Evolutionary conservation across 2,113 vertebrate genomes (phyloP).

Genomic region (Saccopteryx bilineata): DNA sequence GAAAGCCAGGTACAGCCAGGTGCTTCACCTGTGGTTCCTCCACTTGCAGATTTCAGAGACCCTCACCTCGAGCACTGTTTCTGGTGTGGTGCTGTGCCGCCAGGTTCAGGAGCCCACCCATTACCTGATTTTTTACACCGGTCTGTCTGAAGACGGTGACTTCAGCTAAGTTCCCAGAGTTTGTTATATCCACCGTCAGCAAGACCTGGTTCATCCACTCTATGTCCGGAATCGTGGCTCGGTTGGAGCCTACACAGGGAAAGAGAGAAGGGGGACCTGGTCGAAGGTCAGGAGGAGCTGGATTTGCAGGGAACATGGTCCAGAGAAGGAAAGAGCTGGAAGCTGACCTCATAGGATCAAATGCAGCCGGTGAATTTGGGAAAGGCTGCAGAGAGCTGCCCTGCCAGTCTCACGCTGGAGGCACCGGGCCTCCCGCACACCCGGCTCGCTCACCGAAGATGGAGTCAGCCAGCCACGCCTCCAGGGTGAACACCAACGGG

Average conservation of each 20-base stretch:
- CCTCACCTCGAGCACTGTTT: slow-evolving; percentile 25
- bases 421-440: not conserved
- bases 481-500: slow-evolving; percentile 58
- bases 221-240: not conserved
- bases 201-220: slow-evolving; percentile 71
- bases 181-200: not conserved
- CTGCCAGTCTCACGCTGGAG: too few relatives aligned
- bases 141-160: slow-evolving; percentile 48
- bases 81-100: not conserved
- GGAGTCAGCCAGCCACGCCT: not conserved
- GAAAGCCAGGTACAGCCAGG: not conserved
- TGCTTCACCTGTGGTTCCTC: not conserved
- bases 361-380: accelerated
- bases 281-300: not conserved
- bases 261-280: not conserved
- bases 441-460: not conserved
- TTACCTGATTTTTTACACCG: not conserved
- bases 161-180: not conserved
- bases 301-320: not conserved
- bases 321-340: not conserved
- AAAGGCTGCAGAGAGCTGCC: not conserved
- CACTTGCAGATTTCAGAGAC: not conserved
- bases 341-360: not conserved
- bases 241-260: not conserved
- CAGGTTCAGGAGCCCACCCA: not conserved